phyloP scores from a whole-genome alignment of 2,113 vertebrate genomes.

The Hystrix cristata region DNA sequence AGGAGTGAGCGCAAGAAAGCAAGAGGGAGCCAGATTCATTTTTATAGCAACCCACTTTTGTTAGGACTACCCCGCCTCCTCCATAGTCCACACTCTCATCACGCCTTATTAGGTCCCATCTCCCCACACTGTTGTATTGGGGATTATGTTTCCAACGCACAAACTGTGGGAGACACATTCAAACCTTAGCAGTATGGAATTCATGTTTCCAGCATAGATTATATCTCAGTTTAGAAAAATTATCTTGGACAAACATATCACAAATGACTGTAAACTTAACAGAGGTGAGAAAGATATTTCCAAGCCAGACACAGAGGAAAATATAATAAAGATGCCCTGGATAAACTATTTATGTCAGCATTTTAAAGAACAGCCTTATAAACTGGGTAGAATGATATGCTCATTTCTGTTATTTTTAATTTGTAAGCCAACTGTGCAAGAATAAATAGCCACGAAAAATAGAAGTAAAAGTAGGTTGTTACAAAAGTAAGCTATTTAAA shows the following conservation, averaged over 20 bases:
- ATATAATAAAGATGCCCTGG: not conserved
- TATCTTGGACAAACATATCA: not conserved
- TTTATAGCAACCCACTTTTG: not conserved
- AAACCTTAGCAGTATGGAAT: not conserved
- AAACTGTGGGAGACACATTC: not conserved
- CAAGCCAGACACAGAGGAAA: conserved; percentile 17
- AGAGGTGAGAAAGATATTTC: conserved; percentile 33
- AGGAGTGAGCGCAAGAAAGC: not conserved
- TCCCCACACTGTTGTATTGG: not conserved
- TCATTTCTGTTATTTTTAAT: conserved; percentile 49
- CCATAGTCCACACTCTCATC: not conserved
- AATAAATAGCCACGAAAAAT: not conserved
- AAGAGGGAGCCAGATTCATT: not conserved
- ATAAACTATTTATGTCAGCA: not conserved
- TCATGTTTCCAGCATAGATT: not conserved
- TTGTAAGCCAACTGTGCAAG: not conserved
- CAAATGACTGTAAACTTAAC: not conserved
- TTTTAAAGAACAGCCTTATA: conserved; percentile 1
- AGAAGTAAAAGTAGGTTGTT: not conserved
- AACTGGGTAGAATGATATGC: not conserved
- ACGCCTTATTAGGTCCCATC: not conserved
- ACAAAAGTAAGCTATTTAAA: conserved; percentile 26
- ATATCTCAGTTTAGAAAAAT: not conserved
- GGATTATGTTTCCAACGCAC: not conserved
- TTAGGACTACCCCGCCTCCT: not conserved